Evolutionary conservation across 2,888 invertebrate genomes (phyloP), one percentile per base, ranked within the genome.

Genomic region (Conistra vaccinii): DNA sequence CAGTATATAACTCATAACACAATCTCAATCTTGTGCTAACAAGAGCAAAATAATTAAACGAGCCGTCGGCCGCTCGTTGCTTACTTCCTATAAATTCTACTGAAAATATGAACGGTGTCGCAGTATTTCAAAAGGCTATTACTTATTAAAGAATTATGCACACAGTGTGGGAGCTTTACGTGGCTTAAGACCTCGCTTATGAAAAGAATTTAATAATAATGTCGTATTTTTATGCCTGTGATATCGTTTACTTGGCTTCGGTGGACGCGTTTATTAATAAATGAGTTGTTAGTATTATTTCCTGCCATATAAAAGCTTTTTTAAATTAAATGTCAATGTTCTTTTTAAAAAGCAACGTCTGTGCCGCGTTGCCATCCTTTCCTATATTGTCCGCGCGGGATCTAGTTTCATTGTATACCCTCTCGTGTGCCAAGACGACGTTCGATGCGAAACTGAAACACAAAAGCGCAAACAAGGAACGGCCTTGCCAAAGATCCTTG

Each of bases 21-120:
- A 91, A 93, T 94, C 92, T 92, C 91, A 93, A 94, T 94, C 92
- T 92, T 90, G 87, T 90, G 91, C 92, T 94, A 95, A 94, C 93
- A 94, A 91, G 90, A 92, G 91, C 80, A 93, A 94, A 93, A 94
- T 94, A 94, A 94, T 94, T 94, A 94, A 93, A 92, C 86, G 88
- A 77, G 85, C 85, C 80, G 79, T 86, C 89, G 91, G 89, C 88
- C 87, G 89, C 85, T 88, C 75, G 83, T 85, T 88, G 90, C 86
- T 90, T 87, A 91, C 88, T 91, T 90, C 88, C 91, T 90, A 94
- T 94, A 94, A 94, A 94, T 94, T 92, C 86, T 83, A 88, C 86
- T 83, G 89, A 88, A 92, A 93, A 92, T 92, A 91, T 92, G 89
- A 89, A 91, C 89, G 86, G 80, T 92, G 93, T 92, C 91, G 91